Evolutionary conservation across 2,113 vertebrate genomes (phyloP).

Genomic region (Macaca fascicularis): DNA sequence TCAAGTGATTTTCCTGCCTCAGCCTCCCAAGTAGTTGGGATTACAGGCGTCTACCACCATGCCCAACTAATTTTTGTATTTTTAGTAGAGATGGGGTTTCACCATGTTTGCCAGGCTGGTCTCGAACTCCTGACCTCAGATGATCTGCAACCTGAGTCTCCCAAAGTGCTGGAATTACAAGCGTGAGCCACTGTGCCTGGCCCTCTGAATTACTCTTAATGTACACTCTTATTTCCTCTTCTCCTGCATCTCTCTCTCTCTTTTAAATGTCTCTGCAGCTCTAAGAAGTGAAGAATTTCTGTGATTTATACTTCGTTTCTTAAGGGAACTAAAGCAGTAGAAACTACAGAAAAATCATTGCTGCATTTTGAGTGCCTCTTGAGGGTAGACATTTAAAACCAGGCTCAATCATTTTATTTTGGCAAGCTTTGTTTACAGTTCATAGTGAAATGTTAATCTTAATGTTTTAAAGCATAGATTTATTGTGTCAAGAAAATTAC

Average conservation of each 20-base stretch:
- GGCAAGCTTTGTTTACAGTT: background rate
- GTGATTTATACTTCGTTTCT: background rate
- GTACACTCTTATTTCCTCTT: background rate
- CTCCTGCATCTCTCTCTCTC: background rate
- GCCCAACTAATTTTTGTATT: no score
- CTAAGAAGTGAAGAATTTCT: background rate
- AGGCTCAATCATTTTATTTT: background rate
- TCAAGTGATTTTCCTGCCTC: no score
- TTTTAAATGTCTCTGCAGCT: background rate
- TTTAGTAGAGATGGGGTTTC: no score
- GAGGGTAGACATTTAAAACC: background rate
- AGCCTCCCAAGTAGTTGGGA: no score
- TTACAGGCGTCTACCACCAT: no score
- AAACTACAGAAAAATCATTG: background rate
- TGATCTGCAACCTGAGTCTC: no score
- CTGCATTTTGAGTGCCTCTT: background rate
- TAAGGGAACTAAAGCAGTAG: background rate
- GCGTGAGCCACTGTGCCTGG: no score
- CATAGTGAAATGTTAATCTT: slow-evolving; percentile 5
- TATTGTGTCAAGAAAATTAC: background rate
- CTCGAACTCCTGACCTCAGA: no score
- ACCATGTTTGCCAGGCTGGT: no score
- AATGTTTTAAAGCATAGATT: background rate
- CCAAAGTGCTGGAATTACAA: no score
- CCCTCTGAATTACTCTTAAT: background rate